A percentile compares a stretch with the other conserved stretches of the same genome.
Conservation (phyloP, 2,113 vertebrate species). For the Rhipidura dahli region DNA sequence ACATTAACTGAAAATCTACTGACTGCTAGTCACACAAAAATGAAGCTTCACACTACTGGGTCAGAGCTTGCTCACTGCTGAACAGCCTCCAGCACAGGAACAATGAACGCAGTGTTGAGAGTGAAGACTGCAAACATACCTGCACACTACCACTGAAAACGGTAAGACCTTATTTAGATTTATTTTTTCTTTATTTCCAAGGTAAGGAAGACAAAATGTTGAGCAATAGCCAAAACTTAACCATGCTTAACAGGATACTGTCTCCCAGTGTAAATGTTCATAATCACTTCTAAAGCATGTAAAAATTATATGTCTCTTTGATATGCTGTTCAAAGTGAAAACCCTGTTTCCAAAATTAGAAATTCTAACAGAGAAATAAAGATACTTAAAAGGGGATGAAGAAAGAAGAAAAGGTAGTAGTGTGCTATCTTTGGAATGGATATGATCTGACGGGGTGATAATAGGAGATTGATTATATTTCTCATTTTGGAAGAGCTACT, state of each 20-base stretch:
- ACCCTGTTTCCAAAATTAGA: neutral
- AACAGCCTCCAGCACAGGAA: neutral
- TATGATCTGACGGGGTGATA: neutral
- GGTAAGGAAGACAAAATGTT: neutral
- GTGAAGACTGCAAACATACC: neutral
- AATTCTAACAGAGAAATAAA: neutral
- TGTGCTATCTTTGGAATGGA: neutral
- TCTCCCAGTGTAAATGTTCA: neutral
- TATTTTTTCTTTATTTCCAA: neutral
- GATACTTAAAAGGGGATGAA: neutral
- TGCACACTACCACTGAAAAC: neutral
- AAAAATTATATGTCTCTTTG: neutral
- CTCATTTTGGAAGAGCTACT: neutral
- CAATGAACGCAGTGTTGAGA: neutral
- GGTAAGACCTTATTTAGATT: neutral
- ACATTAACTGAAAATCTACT: neutral
- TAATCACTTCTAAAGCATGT: neutral
- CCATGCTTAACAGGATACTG: neutral
- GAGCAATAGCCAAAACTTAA: neutral
- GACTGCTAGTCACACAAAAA: neutral
- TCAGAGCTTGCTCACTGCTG: neutral
- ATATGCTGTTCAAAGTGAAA: slow-evolving; percentile 28
- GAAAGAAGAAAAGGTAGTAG: neutral
- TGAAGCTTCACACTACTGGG: neutral
- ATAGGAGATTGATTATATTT: neutral